Evolutionary conservation across 2,113 vertebrate species (phyloP).

Genomic region (Strigops habroptila): DNA sequence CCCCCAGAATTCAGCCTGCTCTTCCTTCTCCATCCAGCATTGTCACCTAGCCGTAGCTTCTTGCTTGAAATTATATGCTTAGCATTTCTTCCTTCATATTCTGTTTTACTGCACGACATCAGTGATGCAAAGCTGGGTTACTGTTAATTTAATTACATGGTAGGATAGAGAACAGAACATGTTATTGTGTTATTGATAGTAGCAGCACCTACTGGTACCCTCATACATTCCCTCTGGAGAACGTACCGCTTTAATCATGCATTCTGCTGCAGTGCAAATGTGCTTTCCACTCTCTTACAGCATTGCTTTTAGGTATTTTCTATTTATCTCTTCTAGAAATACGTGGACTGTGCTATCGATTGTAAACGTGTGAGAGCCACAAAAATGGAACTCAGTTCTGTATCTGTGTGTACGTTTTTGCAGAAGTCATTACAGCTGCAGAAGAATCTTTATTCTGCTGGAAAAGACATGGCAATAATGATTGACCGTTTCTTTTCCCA

Average conservation of each 20-base stretch:
- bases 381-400: neutral
- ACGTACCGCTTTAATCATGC: neutral
- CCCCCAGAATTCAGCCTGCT: neutral
- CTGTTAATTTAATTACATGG: neutral
- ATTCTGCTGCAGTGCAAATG: neutral
- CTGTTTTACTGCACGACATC: neutral
- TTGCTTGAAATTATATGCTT: neutral
- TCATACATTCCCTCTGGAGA: neutral
- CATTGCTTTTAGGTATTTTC: neutral
- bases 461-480: neutral
- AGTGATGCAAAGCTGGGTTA: neutral
- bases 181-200: neutral
- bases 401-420: neutral
- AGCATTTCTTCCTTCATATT: neutral
- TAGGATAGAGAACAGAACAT: neutral
- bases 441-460: conserved; percentile 11
- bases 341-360: neutral
- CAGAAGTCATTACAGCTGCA: neutral
- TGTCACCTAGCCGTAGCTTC: neutral
- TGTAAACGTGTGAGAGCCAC: neutral
- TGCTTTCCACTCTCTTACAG: neutral
- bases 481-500: conserved; percentile 1
- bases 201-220: conserved; percentile 3
- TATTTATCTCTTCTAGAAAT: neutral
- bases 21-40: neutral